phyloP scores from a whole-genome alignment of 2,888 invertebrate species.

The Nomada goodeniana region DNA sequence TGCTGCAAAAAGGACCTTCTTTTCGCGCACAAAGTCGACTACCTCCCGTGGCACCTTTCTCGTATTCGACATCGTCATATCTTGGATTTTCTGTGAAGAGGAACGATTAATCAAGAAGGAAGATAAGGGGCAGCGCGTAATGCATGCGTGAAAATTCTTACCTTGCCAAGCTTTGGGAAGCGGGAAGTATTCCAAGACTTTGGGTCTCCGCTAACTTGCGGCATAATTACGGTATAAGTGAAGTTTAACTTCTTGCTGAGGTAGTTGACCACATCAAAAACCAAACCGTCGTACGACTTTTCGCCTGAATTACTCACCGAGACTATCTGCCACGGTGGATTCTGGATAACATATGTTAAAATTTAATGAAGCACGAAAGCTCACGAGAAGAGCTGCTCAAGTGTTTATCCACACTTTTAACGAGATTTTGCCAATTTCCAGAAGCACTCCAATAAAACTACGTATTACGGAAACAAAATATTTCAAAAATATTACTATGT shows the following conservation, averaged over 20 bases:
- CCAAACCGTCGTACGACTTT: conserved; percentile 88
- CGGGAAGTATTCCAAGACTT: conserved; percentile 10
- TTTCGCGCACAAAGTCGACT: conserved; percentile 85
- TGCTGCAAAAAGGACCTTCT: conserved; percentile 86
- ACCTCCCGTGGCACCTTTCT: conserved; percentile 82
- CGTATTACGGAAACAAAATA: too few relatives aligned
- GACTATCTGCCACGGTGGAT: conserved; percentile 95
- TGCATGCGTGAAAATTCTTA: background rate
- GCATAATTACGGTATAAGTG: conserved; percentile 86
- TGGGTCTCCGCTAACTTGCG: conserved; percentile 1
- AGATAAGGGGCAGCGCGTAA: rapidly evolving
- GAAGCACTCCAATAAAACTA: too few relatives aligned
- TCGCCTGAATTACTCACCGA: conserved; percentile 87
- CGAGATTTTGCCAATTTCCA: too few relatives aligned
- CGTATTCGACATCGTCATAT: conserved; percentile 70
- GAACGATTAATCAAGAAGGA: background rate
- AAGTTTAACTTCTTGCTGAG: conserved; percentile 92
- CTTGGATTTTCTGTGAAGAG: conserved; percentile 29
- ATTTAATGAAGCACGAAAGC: background rate
- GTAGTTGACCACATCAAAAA: conserved; percentile 92
- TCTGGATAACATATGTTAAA: conserved; percentile 85
- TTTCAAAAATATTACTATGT: too few relatives aligned
- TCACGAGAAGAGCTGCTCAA: too few relatives aligned
- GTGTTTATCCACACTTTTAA: too few relatives aligned
- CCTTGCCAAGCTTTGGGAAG: conserved; percentile 36